phyloP scores from a whole-genome alignment of 35 echinoderm and acorn worm species.

The Hemicentrotus pulcherrimus region DNA sequence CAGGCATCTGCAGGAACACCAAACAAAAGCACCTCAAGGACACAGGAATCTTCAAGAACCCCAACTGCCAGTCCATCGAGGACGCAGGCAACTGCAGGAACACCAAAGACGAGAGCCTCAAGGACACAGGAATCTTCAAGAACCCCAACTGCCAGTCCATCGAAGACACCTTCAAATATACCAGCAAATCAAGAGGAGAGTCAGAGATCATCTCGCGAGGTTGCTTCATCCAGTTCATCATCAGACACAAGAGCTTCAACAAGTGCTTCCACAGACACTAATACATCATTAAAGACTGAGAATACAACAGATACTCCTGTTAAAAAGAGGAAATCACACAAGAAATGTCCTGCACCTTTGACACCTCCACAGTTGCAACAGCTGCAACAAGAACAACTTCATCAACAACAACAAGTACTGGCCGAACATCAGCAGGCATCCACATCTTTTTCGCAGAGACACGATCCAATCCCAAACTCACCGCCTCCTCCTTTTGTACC shows the following conservation, averaged over 20 bases:
- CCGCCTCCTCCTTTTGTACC: conserved; percentile 25
- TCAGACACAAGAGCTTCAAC: background rate
- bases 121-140: background rate
- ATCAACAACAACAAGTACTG: background rate
- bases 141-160: background rate
- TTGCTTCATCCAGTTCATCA: background rate
- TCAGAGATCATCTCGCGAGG: background rate
- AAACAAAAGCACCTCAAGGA: no score
- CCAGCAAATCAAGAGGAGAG: background rate
- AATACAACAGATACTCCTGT: background rate
- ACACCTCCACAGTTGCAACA: background rate
- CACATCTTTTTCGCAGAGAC: background rate
- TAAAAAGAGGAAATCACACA: background rate
- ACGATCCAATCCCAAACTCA: background rate
- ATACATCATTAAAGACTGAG: background rate
- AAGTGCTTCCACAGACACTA: background rate
- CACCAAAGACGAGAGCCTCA: background rate
- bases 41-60: background rate
- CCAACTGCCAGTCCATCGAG: background rate
- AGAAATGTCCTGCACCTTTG: background rate
- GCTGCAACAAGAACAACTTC: background rate
- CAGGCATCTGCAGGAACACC: no score
- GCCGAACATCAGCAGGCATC: background rate
- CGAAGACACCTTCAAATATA: background rate
- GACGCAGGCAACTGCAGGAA: background rate